phyloP scores from a whole-genome alignment of 64 coral and sea anemone species.

The Hydrozoanthus tunicans region DNA sequence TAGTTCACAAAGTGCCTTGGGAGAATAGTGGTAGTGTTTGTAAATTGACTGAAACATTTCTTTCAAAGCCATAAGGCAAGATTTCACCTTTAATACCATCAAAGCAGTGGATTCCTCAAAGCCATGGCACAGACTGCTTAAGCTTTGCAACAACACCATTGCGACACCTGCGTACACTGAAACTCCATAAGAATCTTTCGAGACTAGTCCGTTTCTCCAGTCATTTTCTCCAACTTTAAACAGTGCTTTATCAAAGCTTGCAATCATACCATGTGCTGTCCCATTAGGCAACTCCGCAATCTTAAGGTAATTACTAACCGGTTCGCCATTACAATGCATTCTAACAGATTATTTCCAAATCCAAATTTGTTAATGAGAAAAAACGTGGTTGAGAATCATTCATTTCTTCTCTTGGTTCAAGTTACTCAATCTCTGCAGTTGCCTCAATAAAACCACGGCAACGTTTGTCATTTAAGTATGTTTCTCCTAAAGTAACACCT shows the following conservation, averaged over 20 bases:
- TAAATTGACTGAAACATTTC: constrained; percentile 34
- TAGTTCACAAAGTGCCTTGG: constrained; percentile 12
- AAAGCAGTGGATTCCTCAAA: neutral
- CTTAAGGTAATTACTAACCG: neutral
- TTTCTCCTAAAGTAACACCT: constrained; percentile 21
- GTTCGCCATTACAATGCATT: neutral
- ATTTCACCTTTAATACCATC: constrained; percentile 19
- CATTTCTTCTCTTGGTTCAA: neutral
- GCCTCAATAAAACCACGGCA: constrained; percentile 38
- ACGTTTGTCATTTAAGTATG: constrained; percentile 50
- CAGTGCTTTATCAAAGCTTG: neutral
- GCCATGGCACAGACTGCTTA: neutral
- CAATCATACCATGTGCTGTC: neutral
- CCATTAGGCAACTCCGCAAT: neutral
- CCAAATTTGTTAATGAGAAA: neutral
- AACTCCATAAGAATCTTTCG: neutral
- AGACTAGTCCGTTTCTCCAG: neutral
- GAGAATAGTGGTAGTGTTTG: constrained; percentile 21
- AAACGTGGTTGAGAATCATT: neutral
- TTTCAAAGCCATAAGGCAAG: neutral
- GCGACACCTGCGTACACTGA: neutral
- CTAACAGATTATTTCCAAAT: neutral
- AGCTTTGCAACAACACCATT: neutral
- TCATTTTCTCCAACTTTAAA: neutral
- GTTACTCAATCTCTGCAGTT: constrained; percentile 35